Evolutionary conservation across 1,140 invertebrate species (phyloP).

Genomic region (Solenopsis invicta): DNA sequence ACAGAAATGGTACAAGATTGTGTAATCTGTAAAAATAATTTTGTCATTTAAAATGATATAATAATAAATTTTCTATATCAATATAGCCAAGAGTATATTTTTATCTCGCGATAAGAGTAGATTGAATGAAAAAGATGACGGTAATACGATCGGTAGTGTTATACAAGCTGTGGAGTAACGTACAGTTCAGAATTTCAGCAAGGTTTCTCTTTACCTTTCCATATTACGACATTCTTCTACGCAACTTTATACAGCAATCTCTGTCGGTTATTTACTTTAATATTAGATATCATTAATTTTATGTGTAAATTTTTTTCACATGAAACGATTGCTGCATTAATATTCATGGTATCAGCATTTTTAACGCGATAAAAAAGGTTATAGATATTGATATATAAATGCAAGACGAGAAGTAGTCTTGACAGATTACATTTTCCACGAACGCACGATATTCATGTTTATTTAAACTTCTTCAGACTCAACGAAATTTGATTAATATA

Average conservation of each 20-base stretch:
- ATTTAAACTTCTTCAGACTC: too few species aligned
- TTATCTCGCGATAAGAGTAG: neutral
- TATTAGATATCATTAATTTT: neutral
- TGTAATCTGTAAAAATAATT: neutral
- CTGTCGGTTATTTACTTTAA: neutral
- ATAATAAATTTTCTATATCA: neutral
- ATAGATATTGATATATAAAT: too few species aligned
- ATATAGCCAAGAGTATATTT: neutral
- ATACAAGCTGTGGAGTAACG: neutral
- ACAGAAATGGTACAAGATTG: neutral
- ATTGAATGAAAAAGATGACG: neutral
- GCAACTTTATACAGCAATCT: neutral
- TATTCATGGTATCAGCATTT: neutral
- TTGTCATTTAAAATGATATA: neutral
- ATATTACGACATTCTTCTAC: neutral
- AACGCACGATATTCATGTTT: too few species aligned
- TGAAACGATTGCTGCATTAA: neutral
- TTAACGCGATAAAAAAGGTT: neutral
- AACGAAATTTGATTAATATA: neutral
- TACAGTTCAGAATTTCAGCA: neutral
- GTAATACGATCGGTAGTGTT: neutral
- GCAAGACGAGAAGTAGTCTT: too few species aligned
- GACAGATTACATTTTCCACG: too few species aligned
- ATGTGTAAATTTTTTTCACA: neutral
- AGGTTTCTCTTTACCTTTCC: neutral